phyloP scores from a whole-genome alignment of 37 sponge, comb jelly and placozoan species.

The Halichondria panicea region DNA sequence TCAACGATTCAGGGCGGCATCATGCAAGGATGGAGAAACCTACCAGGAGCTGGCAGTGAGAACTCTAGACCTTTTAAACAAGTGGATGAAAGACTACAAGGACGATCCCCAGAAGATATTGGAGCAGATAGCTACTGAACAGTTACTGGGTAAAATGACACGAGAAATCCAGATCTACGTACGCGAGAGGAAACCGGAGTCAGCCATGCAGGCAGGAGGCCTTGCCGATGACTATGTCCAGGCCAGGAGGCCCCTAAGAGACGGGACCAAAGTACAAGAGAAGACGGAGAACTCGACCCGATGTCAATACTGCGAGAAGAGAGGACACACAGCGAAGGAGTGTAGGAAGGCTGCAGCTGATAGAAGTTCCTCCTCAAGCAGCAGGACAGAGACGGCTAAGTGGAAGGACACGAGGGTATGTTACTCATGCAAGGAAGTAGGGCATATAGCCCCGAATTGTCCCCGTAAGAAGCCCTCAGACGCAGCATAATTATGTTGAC shows the following conservation, averaged over 20 bases:
- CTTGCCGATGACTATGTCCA: conserved; percentile 25
- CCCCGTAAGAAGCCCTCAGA: too few relatives aligned
- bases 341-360: too few relatives aligned
- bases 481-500: too few relatives aligned
- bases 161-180: not conserved
- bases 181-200: conserved; percentile 8
- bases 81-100: conserved; percentile 19
- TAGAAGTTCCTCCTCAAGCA: too few relatives aligned
- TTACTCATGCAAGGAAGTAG: too few relatives aligned
- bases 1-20: conserved; percentile 28
- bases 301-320: too few relatives aligned
- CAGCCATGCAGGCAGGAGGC: conserved; percentile 9
- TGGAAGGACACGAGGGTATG: too few relatives aligned
- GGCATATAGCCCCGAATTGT: too few relatives aligned
- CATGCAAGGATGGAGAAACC: conserved; percentile 16
- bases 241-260: conserved; percentile 15
- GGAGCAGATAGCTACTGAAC: not conserved
- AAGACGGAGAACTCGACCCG: too few relatives aligned
- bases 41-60: conserved; percentile 26
- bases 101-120: not conserved
- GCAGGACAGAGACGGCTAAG: too few relatives aligned
- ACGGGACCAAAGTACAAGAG: too few relatives aligned
- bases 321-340: too few relatives aligned
- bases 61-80: not conserved
- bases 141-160: not conserved